Evolutionary conservation across 2,888 invertebrate species (phyloP).

Genomic region (Encarsia formosa): DNA sequence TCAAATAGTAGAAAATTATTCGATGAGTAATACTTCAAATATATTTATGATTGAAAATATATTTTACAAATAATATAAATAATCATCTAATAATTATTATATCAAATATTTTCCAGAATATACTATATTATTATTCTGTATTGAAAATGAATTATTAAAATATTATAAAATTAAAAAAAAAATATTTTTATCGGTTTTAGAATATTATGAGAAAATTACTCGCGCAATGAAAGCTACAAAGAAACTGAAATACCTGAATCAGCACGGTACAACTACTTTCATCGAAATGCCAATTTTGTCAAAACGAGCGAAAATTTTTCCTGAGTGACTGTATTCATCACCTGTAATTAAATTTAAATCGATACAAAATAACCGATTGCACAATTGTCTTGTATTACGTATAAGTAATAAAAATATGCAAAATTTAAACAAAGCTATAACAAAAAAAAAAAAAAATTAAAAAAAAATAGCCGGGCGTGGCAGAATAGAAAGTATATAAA

Average conservation of each 20-base stretch:
- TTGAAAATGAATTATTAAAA: conserved; percentile 17
- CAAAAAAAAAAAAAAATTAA: not conserved
- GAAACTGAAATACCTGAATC: conserved; percentile 25
- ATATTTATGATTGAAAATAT: conserved; percentile 22
- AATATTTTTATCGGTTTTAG: conserved; percentile 24
- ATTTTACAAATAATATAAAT: conserved; percentile 14
- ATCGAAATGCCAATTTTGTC: conserved; percentile 25
- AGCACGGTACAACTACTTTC: conserved; percentile 18
- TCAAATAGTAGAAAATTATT: conserved; percentile 18
- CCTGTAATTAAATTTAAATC: conserved; percentile 38
- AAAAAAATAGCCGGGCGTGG: conserved; percentile 1
- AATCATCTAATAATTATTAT: conserved; percentile 25
- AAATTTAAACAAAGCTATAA: conserved; percentile 15
- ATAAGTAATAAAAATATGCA: conserved; percentile 13
- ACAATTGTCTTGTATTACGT: conserved; percentile 43
- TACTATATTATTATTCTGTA: conserved; percentile 10
- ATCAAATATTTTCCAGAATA: conserved; percentile 24
- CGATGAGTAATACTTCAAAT: conserved; percentile 17
- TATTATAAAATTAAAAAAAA: conserved; percentile 15
- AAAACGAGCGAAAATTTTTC: conserved; percentile 22
- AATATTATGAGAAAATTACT: conserved; percentile 12
- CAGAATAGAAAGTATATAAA: conserved; percentile 31
- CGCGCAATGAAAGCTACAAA: conserved; percentile 15
- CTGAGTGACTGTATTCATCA: conserved; percentile 23
- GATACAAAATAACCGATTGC: conserved; percentile 37